Base-by-base conservation (phyloP, 2,888 invertebrate genomes). In the Lepidochitona cinerea region DNA sequence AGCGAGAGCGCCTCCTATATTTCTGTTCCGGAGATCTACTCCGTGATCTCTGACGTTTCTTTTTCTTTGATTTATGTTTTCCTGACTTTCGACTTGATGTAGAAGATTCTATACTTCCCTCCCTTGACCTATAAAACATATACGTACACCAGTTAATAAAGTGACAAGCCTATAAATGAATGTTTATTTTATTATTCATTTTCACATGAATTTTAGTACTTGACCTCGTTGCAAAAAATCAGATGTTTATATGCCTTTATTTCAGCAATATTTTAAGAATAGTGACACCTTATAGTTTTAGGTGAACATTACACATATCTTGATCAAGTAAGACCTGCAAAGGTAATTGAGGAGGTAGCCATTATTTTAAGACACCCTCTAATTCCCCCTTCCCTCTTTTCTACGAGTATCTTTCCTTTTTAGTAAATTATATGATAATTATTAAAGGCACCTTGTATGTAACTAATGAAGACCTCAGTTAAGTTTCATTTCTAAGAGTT, bases 1-100 rank as follows among this genome's bases (percentile, higher is more conserved):
- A 78, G 73, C 73, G 53, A 72, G 80, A 78, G 67, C 74, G 74
- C 18, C 75, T 72, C 26, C 70, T 73, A 37, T 59, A 59, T 59
- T 59, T 59, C 12, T 12, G 14, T 4, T 78, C 77, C 29, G 37
- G 23, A 69, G 79, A 79, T 65, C 71, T 71, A 65, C 71, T 71
- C 29, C 71, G 35, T 1, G 71, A 71, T 33, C 75, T 74, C 67
- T 33, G 33, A 32, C 36, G 68, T 32, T 37, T 68, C 32, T 37
- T 29, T 41, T 68, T 68, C 41, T 68, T 68, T 6, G 68, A 37
- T 33, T 68, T 68, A 23, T 68, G 37, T 33, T 29, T 37, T 26
- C 23, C 33, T 12, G 68, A 68, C 18, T 41, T 23, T 37, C 41
- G 23, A 29, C 68, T 68, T n/a, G 41, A 37, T 37, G 29, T 26